phyloP scores from a whole-genome alignment of 1,140 invertebrate species.

The Homalodisca vitripennis region DNA sequence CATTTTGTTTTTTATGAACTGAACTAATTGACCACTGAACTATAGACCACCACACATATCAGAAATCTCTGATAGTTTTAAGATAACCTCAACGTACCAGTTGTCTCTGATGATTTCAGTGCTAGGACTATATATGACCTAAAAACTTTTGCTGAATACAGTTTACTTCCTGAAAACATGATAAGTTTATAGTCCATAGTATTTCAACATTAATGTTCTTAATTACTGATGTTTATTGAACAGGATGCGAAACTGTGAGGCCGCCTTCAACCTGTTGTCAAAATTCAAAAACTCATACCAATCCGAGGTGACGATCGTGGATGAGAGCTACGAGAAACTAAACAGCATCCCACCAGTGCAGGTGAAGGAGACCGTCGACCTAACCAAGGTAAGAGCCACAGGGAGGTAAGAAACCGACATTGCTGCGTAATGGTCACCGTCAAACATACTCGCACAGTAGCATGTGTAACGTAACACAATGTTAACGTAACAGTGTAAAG shows the following conservation, averaged over 20 bases:
- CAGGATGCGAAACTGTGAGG: constrained; percentile 81
- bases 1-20: no score
- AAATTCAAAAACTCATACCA: constrained; percentile 84
- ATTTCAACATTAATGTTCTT: no score
- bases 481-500: constrained; percentile 4
- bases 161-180: no score
- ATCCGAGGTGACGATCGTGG: constrained; percentile 84
- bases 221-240: constrained; percentile 34
- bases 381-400: constrained; percentile 65
- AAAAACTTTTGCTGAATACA: no score
- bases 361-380: constrained; percentile 71
- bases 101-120: no score
- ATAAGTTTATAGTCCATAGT: no score
- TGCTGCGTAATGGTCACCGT: background rate
- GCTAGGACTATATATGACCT: no score
- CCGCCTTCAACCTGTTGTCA: constrained; percentile 79
- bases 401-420: constrained; percentile 8
- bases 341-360: constrained; percentile 67
- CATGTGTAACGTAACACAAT: background rate
- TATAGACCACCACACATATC: no score
- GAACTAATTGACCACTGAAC: no score
- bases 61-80: no score
- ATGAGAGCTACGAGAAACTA: constrained; percentile 72
- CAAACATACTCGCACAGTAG: background rate
- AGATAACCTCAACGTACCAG: no score